phyloP scores from a whole-genome alignment of 2,888 invertebrate genomes.

The Eristalinus sepulchralis region DNA sequence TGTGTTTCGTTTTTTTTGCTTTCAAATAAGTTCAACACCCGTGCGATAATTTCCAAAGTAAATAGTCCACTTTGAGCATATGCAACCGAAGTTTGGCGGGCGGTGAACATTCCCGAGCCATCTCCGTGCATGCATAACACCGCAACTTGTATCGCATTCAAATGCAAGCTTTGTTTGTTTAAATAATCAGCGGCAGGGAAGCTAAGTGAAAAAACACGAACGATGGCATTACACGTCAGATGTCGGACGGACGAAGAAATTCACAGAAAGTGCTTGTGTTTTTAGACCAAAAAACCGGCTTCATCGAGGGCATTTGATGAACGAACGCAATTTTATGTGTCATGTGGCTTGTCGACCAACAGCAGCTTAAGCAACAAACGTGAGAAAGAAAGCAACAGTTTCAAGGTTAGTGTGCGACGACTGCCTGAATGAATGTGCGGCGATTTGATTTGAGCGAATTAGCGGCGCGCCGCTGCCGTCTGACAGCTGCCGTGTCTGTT shows the following conservation, averaged over 20 bases:
- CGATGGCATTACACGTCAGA: slow-evolving; percentile 3
- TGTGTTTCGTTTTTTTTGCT: slow-evolving; percentile 6
- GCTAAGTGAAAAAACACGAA: slow-evolving; percentile 26
- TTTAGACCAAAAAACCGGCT: slow-evolving; percentile 52
- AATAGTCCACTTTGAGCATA: slow-evolving; percentile 44
- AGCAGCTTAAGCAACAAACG: background rate
- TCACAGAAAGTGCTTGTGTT: slow-evolving; percentile 15
- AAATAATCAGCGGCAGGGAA: background rate
- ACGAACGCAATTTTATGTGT: slow-evolving; percentile 52
- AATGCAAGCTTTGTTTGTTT: background rate
- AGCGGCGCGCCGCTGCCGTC: background rate
- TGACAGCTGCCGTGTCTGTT: slow-evolving; percentile 4
- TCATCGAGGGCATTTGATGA: slow-evolving; percentile 26
- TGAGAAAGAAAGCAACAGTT: slow-evolving; percentile 45
- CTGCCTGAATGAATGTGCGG: slow-evolving; percentile 15
- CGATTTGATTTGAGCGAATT: slow-evolving; percentile 1
- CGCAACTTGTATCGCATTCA: background rate
- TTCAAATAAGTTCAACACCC: slow-evolving; percentile 46
- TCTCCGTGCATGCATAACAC: background rate
- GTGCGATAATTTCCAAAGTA: slow-evolving; percentile 35
- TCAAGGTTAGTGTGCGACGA: slow-evolving; percentile 36
- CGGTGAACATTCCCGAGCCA: background rate
- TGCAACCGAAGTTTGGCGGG: background rate
- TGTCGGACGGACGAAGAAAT: background rate
- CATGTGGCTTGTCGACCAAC: background rate